Evolutionary conservation across 2,888 invertebrate genomes (phyloP).

Genomic region (Coecobrya sp.): DNA sequence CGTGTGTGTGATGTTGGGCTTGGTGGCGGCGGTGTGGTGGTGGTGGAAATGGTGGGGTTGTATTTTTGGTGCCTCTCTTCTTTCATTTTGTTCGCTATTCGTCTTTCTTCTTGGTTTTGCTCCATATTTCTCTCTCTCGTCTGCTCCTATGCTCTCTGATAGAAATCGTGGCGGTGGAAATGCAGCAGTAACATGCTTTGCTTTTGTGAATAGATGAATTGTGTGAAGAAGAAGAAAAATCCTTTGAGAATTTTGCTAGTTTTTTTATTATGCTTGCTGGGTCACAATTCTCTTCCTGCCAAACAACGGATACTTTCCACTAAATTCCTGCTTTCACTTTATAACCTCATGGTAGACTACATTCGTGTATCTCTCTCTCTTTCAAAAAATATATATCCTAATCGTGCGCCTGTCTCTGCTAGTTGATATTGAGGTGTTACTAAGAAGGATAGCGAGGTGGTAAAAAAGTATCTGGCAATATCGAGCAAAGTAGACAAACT

Average conservation of each 20-base stretch:
- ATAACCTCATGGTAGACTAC: constrained; percentile 15
- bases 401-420: not conserved
- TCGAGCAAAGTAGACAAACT: not conserved
- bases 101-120: constrained; percentile 3
- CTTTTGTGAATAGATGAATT: constrained; percentile 27
- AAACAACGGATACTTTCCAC: constrained; percentile 11
- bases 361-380: too few species aligned
- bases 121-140: not conserved
- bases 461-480: not conserved
- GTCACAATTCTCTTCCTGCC: constrained; percentile 42
- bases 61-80: not conserved
- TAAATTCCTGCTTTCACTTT: constrained; percentile 12
- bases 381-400: not conserved
- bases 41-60: not conserved
- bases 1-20: not conserved
- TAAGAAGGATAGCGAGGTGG: not conserved
- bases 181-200: not conserved
- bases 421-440: not conserved
- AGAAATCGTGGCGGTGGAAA: not conserved
- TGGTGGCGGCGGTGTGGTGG: not conserved
- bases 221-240: constrained; percentile 31
- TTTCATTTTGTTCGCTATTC: constrained; percentile 5
- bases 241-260: constrained; percentile 15
- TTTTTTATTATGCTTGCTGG: not conserved
- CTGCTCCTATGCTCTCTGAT: not conserved